Percentiles rank a stretch among this genome's conserved stretches.
Evolutionary conservation across 2,797 vertebrate genomes (phyloP).

Genomic region (Coracias cyanogaster): DNA sequence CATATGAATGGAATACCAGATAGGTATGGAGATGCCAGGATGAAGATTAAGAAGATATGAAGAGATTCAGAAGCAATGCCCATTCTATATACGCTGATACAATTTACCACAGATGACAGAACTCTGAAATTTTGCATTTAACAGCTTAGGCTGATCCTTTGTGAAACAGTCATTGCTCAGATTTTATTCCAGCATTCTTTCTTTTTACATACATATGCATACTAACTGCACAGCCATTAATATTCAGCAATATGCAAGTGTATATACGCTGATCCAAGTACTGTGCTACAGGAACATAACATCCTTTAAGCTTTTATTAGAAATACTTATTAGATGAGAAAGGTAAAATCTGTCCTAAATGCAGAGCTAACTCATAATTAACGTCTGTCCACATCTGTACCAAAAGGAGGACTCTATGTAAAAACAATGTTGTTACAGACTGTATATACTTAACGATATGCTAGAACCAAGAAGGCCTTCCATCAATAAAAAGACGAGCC

Average conservation of each 20-base stretch:
- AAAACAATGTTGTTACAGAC: not conserved
- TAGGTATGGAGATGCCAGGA: not conserved
- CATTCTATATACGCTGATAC: not conserved
- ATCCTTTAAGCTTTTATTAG: not conserved
- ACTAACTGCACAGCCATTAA: not conserved
- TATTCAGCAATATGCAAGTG: not conserved
- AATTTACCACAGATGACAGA: slow-evolving; percentile 15
- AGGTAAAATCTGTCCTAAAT: not conserved
- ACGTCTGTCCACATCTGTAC: not conserved
- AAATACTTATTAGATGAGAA: not conserved
- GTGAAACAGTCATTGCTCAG: not conserved
- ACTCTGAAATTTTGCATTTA: not conserved
- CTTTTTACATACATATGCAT: not conserved
- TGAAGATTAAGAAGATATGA: not conserved
- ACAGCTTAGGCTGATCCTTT: not conserved
- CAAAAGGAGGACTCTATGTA: not conserved
- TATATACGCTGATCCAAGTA: not conserved
- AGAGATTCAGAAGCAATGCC: not conserved
- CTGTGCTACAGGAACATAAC: not conserved
- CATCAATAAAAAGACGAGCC: not conserved
- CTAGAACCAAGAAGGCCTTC: not conserved
- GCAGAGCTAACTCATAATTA: not conserved
- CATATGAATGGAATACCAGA: not conserved
- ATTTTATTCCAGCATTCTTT: slow-evolving; percentile 17
- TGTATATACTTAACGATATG: not conserved